Conservation (phyloP, 2,113 vertebrate species). For the Gambusia affinis region DNA sequence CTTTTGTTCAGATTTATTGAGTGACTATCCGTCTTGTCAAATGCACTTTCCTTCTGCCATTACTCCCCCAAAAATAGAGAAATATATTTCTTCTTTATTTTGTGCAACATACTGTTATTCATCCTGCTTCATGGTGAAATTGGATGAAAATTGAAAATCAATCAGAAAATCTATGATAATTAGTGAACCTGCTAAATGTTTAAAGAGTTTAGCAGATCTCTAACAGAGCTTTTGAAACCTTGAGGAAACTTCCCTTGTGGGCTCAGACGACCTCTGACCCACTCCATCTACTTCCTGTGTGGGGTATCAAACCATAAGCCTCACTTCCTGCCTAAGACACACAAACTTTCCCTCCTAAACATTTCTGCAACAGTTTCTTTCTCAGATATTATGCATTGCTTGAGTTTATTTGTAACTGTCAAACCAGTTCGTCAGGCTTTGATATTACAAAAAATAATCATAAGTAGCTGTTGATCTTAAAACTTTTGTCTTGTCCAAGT, state of each 20-base stretch:
- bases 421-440: slow-evolving; percentile 3
- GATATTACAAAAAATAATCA: not conserved
- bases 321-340: slow-evolving; percentile 49
- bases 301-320: slow-evolving; percentile 30
- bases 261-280: slow-evolving; percentile 54
- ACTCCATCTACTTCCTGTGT: slow-evolving; percentile 60
- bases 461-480: not conserved
- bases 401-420: not conserved
- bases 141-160: too few species aligned
- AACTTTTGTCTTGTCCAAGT: not conserved
- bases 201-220: slow-evolving; percentile 34
- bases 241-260: slow-evolving; percentile 46
- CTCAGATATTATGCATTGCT: slow-evolving; percentile 2
- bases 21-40: too few species aligned
- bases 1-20: too few species aligned
- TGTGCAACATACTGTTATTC: too few species aligned
- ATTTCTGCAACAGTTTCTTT: slow-evolving; percentile 24
- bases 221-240: slow-evolving; percentile 46
- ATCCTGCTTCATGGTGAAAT: not conserved
- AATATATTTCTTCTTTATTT: too few species aligned
- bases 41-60: too few species aligned
- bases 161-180: too few species aligned
- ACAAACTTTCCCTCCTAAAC: slow-evolving; percentile 38
- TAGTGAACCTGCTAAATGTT: not conserved
- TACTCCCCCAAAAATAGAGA: too few species aligned